Evolutionary conservation across 2,888 invertebrate genomes (phyloP), one percentile per base, ranked within the genome.

Genomic region (Cephus spinipes): DNA sequence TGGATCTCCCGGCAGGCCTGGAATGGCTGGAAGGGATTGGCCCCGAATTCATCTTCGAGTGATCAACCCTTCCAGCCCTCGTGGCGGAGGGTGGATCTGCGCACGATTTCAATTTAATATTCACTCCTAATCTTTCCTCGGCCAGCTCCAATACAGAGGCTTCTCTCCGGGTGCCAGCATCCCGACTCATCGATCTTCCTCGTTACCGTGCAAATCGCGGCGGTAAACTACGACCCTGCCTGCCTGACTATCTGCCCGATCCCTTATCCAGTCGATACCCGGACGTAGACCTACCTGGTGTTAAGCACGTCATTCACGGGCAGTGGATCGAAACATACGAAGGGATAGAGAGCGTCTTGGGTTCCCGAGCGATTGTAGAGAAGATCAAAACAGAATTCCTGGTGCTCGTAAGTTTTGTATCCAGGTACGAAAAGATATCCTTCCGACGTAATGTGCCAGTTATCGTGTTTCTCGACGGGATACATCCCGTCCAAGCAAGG

Each of bases 301-400:
- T 31, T 68, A 30, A 77, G 74, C 0, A 75, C 75, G 3, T 79
- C 77, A 11, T 55, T 30, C 4, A 30, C 11, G 4, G 78, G 36
- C 11, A 83, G 75, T 12, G 79, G 78, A 1, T 85, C 85, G 79
- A 91, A 92, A 75, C 92, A 92, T 11, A 87, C 76, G 75, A 89
- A 89, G 0, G 90, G 83, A 73, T 83, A 79, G 32, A 85, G 77
- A 1, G 80, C 83, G 30, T 83, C 81, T 32, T 80, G 68, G 0
- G 87, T 69, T 2, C 55, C 77, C 3, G 79, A 71, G 23, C 69
- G 75, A 33, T 84, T 81, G 71, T 83, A 79, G 11, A 85, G 79
- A 12, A 89, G 79, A 32, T 92, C 92, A 75, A 91, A 74, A 81
- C 92, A 92, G 78, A 89, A 90, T 12, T 87, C 81, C 73, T 87